Conservation (phyloP, 2,888 invertebrate species). For the Nomada fabriciana region DNA sequence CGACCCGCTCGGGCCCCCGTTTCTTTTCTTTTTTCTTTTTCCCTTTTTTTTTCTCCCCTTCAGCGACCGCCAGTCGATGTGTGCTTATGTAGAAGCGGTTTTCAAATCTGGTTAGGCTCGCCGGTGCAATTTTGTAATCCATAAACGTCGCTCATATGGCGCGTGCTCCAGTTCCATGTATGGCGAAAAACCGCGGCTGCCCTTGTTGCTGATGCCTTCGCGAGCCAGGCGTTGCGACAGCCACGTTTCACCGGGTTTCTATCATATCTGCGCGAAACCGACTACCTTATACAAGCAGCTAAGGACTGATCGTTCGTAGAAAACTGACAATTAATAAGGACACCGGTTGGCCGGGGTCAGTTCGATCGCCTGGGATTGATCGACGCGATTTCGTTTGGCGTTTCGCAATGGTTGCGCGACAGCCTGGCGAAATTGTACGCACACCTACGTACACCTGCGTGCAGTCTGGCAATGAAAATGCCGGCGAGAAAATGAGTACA, state of each 20-base stretch:
- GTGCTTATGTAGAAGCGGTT: conserved; percentile 76
- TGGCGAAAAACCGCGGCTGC: conserved; percentile 77
- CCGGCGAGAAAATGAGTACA: no score
- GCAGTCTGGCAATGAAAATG: no score
- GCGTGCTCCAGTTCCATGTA: conserved; percentile 82
- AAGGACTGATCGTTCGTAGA: conserved; percentile 22
- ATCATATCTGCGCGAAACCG: conserved; percentile 51
- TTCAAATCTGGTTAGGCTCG: conserved; percentile 76
- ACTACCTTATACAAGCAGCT: conserved; percentile 43
- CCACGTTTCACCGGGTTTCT: conserved; percentile 63
- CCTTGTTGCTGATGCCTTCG: conserved; percentile 72
- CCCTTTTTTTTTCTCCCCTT: conserved; percentile 51
- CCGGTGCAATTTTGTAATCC: conserved; percentile 76
- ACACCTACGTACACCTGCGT: no score
- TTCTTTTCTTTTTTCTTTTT: conserved; percentile 33
- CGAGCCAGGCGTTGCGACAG: conserved; percentile 56
- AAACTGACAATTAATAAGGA: conserved; percentile 24
- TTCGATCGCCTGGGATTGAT: not conserved
- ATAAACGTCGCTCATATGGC: conserved; percentile 75
- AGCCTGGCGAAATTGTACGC: no score
- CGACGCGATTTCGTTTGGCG: not conserved
- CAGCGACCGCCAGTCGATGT: not conserved
- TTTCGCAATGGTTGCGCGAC: not conserved
- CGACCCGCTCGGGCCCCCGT: conserved; percentile 36
- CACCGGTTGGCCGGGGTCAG: not conserved